Base-by-base conservation (phyloP, 2,888 invertebrate genomes). In the Temnothorax unifasciatus region DNA sequence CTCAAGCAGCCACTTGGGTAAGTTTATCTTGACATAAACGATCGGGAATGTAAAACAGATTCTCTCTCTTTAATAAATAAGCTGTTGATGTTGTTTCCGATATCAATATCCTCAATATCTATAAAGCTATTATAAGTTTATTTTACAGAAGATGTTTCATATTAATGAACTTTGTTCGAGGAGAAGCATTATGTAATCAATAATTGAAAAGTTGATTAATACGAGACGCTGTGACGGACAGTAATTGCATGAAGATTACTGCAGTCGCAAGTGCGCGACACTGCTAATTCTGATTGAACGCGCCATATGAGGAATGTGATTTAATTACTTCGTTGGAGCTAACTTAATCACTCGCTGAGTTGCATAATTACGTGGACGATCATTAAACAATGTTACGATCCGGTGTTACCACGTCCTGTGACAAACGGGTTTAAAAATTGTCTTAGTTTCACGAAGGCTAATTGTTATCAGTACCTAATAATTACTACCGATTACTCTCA, bases 1-100 rank as follows among this genome's bases (percentile, higher is more conserved):
- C 91, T 93, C 29, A 94, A 94, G 86, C 93, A 92, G 76, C 83
- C 91, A 38, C 89, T 92, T 34, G 93, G 92, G 94, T 94, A 86
- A 92, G 84, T 73, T n/a, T 29, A 50, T 38, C 11, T 41, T 54
- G 29, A 77, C 8, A 3, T 41, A 25, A 76, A 76, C 15, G 6
- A 25, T 66, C 3, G 5, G 9, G 8, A 54, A 21, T 64, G 2
- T 15, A 63, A 38, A 63, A 38, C 11, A 63, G 38, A 63, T n/a
- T 15, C 21, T 21, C 5, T 64, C 21, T 41, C 41, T 52, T 52
- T 52, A 69, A 69, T 69, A 52, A 13, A 63, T 38, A 11, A 38
- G 38, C 38, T 38, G 13, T 13, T 64, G 2, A 64, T 63, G 21
- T 64, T 6, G 6, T 41, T 15, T 21, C 18, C 5, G 4, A 13